Conservation (phyloP, 1,140 invertebrate species). For the Nymphalis io region DNA sequence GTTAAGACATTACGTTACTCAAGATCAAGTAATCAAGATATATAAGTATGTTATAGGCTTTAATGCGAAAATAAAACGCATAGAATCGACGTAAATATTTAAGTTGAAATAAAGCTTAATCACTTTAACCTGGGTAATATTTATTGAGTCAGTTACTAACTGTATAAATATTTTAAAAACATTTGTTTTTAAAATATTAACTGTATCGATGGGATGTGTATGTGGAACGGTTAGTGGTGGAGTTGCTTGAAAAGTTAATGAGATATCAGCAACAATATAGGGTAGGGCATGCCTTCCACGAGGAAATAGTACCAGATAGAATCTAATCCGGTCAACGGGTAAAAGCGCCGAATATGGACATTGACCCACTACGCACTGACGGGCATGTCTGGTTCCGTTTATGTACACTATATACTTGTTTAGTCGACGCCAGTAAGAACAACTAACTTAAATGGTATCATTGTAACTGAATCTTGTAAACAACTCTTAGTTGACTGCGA, state of each 20-base stretch:
- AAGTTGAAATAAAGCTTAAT: no score
- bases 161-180: no score
- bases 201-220: no score
- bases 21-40: no score
- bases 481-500: constrained; percentile 31
- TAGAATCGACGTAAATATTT: no score
- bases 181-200: no score
- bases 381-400: constrained; percentile 66
- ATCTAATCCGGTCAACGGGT: constrained; percentile 65
- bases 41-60: no score
- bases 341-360: constrained; percentile 63
- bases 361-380: constrained; percentile 56
- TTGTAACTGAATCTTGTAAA: constrained; percentile 52
- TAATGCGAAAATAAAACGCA: no score
- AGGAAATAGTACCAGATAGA: constrained; percentile 58
- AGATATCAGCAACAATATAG: constrained; percentile 5
- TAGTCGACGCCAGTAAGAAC: constrained; percentile 58
- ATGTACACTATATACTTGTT: constrained; percentile 63
- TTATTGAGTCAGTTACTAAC: no score
- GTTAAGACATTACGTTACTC: no score
- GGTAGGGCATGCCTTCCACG: constrained; percentile 34
- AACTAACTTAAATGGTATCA: constrained; percentile 45
- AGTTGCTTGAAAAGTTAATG: constrained; percentile 1
- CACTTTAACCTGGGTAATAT: no score
- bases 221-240: no score